Base-by-base conservation (phyloP, 2,888 invertebrate genomes). In the Rambutsinella grinnellia region DNA sequence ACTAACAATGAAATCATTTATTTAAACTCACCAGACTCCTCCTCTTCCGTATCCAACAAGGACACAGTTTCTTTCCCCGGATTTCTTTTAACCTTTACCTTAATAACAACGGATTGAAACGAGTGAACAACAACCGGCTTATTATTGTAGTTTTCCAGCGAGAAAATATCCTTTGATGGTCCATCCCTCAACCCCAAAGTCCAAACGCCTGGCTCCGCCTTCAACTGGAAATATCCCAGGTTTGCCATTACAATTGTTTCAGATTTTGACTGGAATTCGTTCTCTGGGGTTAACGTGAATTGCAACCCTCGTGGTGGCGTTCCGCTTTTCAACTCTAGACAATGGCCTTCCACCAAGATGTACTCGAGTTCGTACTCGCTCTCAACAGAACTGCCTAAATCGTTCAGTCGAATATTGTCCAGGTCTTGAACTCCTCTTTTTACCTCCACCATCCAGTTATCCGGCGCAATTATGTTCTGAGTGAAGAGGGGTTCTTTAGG, bases 131-230 rank as follows among this genome's bases (percentile, higher is more conserved):
- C 87, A 65, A 95, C 92, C 13, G 78, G 69, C 70, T 77, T 78
- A 84, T 67, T 76, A 17, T 79, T 80, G 86, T 85, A 86, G 91
- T 92, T 91, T 57, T 84, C 91, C 84, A 99, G 96, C 84, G 96
- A 94, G 86, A 98, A 99, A 79, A 99, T 95, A 74, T 99, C 98
- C 1, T 92, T 90, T 2, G 98, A 99, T 81, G 97, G 90, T 5
- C 99, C 99, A 57, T 97, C 95, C 28, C 99, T 89, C 3, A 99
- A 89, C 3, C 92, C 90, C 76, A 99, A 87, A 23, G 93, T 88
- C 99, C 99, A 99, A 10, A 96, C 94, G 0, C 99, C 99, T 1
- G 99, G 99, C 87, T 95, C 96, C 0, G 99, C 99, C 88, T 99
- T 99, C 28, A 99, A 88, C 88, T 97, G 96, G 89, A 99, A 99